These are phyloP conservation scores for Chascanopsetta lugubris DNA, from an alignment of 2,113 vertebrate species.

Conservation along the genomic window DNA sequence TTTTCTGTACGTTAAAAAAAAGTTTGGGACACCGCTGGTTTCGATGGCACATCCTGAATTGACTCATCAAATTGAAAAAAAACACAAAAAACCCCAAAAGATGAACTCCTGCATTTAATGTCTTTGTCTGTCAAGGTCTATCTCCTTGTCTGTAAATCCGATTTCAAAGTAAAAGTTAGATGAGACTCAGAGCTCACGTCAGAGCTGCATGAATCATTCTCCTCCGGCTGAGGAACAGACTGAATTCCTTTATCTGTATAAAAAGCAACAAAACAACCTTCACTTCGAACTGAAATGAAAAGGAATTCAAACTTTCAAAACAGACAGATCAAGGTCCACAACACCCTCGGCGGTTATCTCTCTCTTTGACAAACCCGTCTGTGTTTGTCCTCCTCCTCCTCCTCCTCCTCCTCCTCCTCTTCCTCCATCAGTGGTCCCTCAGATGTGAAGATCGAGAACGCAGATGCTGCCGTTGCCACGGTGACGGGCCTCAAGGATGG, in stretches of 20 bases:
- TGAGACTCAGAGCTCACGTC: neutral
- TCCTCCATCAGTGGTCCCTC: conserved; percentile 86
- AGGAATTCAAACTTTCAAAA: neutral
- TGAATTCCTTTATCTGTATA: neutral
- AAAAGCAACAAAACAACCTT: neutral
- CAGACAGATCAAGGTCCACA: neutral
- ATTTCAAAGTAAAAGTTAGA: too few relatives aligned
- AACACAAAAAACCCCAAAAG: too few relatives aligned
- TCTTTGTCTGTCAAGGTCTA: too few relatives aligned
- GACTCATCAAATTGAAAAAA: too few relatives aligned
- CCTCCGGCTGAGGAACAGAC: neutral
- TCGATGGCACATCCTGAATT: too few relatives aligned
- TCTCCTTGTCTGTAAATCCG: neutral
- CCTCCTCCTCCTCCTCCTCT: neutral
- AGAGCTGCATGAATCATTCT: neutral
- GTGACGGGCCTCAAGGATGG: conserved; percentile 93
- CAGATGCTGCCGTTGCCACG: conserved; percentile 87
- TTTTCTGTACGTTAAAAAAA: too few relatives aligned
- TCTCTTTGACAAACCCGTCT: too few relatives aligned
- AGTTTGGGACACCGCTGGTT: too few relatives aligned
- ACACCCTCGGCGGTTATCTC: neutral
- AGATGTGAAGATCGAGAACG: conserved; percentile 91
- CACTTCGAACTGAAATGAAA: neutral
- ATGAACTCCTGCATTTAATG: too few relatives aligned
- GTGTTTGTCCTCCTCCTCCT: neutral